Conservation (phyloP, 2,888 invertebrate species). For the Eledona agricola region DNA sequence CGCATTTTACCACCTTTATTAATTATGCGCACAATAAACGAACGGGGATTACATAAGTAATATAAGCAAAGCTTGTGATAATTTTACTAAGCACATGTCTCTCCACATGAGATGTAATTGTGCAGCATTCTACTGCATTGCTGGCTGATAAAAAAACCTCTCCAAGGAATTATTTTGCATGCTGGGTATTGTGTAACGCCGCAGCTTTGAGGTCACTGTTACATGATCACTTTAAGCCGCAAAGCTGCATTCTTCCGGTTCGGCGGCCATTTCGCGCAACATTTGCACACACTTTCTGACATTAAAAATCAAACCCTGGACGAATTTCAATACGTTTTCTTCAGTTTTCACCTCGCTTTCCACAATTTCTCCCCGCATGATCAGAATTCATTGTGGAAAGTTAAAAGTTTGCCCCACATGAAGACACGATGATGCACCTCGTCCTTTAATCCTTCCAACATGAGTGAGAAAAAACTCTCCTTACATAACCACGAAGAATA, state of each 20-base stretch:
- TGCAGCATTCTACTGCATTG: slow-evolving; percentile 18
- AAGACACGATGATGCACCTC: slow-evolving; percentile 4
- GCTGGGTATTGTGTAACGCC: neutral
- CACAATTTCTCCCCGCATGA: slow-evolving; percentile 25
- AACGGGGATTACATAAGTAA: slow-evolving; percentile 3
- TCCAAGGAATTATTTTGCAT: slow-evolving; percentile 1
- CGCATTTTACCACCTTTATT: slow-evolving; percentile 10
- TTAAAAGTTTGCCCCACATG: too few relatives aligned
- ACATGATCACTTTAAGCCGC: too few relatives aligned
- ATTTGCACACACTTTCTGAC: too few relatives aligned
- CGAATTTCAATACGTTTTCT: slow-evolving; percentile 11
- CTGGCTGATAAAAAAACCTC: slow-evolving; percentile 1
- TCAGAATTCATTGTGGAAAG: too few relatives aligned
- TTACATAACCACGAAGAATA: slow-evolving; percentile 20
- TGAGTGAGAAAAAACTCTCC: slow-evolving; percentile 6
- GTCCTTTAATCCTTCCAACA: slow-evolving; percentile 7
- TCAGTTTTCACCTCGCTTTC: slow-evolving; percentile 30
- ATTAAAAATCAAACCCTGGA: slow-evolving; percentile 1
- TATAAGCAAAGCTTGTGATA: slow-evolving; percentile 18
- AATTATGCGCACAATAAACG: slow-evolving; percentile 20
- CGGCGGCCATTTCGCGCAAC: too few relatives aligned
- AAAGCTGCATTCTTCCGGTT: neutral
- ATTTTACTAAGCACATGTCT: slow-evolving; percentile 23
- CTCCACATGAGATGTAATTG: slow-evolving; percentile 20
- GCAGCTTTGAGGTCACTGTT: neutral